Evolutionary conservation across 2,113 vertebrate species (phyloP), one percentile per base, ranked within the genome.

Genomic region (Pipa parva): DNA sequence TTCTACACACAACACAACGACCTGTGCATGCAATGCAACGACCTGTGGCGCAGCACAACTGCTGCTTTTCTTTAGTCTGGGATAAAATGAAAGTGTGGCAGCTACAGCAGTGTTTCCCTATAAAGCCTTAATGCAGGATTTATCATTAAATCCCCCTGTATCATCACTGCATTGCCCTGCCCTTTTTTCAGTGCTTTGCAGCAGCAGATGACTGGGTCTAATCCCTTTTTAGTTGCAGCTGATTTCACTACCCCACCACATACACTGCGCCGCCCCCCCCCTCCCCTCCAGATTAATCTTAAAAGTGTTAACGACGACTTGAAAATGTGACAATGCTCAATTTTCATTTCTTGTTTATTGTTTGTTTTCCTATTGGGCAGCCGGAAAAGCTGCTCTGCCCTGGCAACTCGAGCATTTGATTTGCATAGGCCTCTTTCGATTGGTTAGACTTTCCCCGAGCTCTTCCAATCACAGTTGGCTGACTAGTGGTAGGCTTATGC

Each of bases 351-450:
- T 97, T 96, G 94, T 97, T 95, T 93, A 92, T 93, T 88, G 92
- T 92, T 92, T 92, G 92, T 93, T 94, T 95, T 91, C 90, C 94
- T 90, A 98, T 98, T 99, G 94, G 95, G 91, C 92, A 88, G 79
- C 56, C 90, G 83, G 89, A 27, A 75, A 80, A 88, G 91, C 88
- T 83, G 92, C 91, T 96, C 90, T 97, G 75, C 93, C 95, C 92
- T 93, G 93, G 96, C 95, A 99, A 99, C 95, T 94, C 89, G 88
- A 94, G 87, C 88, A 86, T 83, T 74, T 77, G 87, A 94, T 97
- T 97, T 97, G 93, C 96, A 98, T 97, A 91, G 77, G 13, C 86
- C 80, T 75, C 54, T 80, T 85, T 78, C 80, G 90, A 97, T 99
- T 97, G 93, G 95, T 76, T 77, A 74, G 81, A 72, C 57, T 78